Evolutionary conservation across 2,888 invertebrate genomes (phyloP).

Genomic region (Xestia sexstrigata): DNA sequence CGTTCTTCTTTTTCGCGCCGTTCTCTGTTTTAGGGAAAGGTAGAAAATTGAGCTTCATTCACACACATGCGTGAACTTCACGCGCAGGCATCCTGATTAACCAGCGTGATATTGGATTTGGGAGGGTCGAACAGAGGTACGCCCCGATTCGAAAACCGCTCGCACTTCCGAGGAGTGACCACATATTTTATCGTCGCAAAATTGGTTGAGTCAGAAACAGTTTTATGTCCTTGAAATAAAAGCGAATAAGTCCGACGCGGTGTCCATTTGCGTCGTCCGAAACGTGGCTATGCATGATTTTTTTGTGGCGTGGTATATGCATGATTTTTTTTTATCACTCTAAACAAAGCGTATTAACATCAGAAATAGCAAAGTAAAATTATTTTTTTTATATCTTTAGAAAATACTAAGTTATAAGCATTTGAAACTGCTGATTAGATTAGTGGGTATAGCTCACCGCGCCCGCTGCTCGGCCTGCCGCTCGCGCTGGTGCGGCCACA

Average conservation of each 20-base stretch:
- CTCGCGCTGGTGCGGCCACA: conserved; percentile 96
- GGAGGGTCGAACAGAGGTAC: background rate
- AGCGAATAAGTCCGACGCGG: background rate
- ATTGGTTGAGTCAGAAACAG: background rate
- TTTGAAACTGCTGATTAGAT: too few species aligned
- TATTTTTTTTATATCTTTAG: too few species aligned
- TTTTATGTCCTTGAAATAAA: background rate
- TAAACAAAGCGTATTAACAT: too few species aligned
- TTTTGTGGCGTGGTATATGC: too few species aligned
- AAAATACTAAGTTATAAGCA: too few species aligned
- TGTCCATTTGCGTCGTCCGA: background rate
- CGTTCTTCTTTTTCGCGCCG: conserved; percentile 95
- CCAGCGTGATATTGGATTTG: background rate
- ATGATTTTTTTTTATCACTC: too few species aligned
- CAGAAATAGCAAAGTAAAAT: too few species aligned
- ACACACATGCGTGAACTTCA: background rate
- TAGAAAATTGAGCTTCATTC: background rate
- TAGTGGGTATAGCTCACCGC: conserved; percentile 75
- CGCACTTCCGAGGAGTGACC: background rate
- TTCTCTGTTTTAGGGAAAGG: conserved; percentile 82
- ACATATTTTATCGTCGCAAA: background rate
- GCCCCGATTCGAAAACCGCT: background rate
- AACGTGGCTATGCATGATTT: too few species aligned
- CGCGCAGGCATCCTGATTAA: background rate
- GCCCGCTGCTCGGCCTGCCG: conserved; percentile 94